Evolutionary conservation across 2,113 vertebrate species (phyloP), one percentile per base, ranked within the genome.

Genomic region (Procapra przewalskii): DNA sequence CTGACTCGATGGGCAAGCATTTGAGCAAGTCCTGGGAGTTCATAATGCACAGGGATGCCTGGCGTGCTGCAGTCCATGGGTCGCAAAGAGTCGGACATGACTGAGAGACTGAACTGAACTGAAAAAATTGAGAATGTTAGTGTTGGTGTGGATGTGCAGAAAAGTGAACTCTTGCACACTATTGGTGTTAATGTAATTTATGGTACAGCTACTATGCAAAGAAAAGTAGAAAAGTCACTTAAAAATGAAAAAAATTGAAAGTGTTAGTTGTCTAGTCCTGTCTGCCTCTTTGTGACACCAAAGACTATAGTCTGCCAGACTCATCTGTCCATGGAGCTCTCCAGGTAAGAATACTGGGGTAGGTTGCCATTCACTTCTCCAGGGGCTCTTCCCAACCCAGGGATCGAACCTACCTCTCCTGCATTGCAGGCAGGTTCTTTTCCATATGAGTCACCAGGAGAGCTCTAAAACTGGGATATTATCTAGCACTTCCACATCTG

Each of bases 1-100:
- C 16, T 2, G 1, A 36, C 33, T 67, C 2, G 0, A 67, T 19
- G 4, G 33, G 8, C 8, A 2, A n/a, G 16, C 9, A 4, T n/a
- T 10, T 67, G 33, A 67, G 7, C 33, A 67, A 67, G 16, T 4
- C 33, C 8, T 19, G 33, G 33, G 33, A 19, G 8, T 19, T 67
- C 1, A 1, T 19, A 17, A 67, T 67, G 62, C 33, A 67, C 7
- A 10, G 0, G 33, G 33, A 67, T n/a, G 33, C 33, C 62, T 0
- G 8, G 62, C 0, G 0, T 67, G 33, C 33, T 67, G 4, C 7
- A 67, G 64, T n/a, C 16, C 64, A 36, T 67, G 64, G 64, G 33
- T 21, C 2, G 0, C 64, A 67, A n/a, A 67, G 8, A 67, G 16
- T 19, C 8, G 0, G 8, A 36, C 17, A 67, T 67, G 8, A 19